Evolutionary conservation across 2,888 invertebrate species (phyloP), one percentile per base, ranked within the genome.

Genomic region (Lycophotia porphyrea): DNA sequence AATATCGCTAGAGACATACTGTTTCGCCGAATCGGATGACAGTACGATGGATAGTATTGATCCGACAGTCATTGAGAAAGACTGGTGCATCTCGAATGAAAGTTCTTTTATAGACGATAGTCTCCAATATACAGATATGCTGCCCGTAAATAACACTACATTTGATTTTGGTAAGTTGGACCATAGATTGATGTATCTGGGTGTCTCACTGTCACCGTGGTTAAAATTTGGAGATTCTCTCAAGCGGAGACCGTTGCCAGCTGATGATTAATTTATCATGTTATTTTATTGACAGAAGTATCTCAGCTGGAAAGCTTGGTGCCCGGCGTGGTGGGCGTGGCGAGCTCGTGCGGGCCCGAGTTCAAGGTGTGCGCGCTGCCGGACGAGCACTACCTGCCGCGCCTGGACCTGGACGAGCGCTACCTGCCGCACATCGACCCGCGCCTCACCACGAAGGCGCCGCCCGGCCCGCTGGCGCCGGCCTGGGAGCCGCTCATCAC

Each of bases 371-470:
- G 83, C 34, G 85, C 21, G 8, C 5, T 11, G 24, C 74, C n/a
- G n/a, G n/a, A n/a, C n/a, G n/a, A n/a, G n/a, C n/a, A n/a, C n/a
- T n/a, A n/a, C n/a, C n/a, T n/a, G 76, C 55, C 75, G n/a, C 63
- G 58, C 66, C 44, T 39, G 58, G 90, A 92, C 87, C 88, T 93
- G 7, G 94, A 94, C 88, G 95, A 95, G 76, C 91, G 89, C 81
- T 89, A 89, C 73, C 88, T 95, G 77, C 94, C 95, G 1, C 95
- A 95, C 90, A 95, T 96, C 83, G 94, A 96, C 90, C 96, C 96
- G 15, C 89, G 88, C 27, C 94, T 95, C 80, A 94, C 95, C 42
- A 24, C 27, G 34, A 67, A 55, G 49, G n/a, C 49, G 21, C 42
- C 34, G 42, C 55, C 52, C n/a, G 63, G 52, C 27, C 69, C 34